phyloP scores from a whole-genome alignment of 1,140 invertebrate species.

The Mycetomoellerius zeteki region DNA sequence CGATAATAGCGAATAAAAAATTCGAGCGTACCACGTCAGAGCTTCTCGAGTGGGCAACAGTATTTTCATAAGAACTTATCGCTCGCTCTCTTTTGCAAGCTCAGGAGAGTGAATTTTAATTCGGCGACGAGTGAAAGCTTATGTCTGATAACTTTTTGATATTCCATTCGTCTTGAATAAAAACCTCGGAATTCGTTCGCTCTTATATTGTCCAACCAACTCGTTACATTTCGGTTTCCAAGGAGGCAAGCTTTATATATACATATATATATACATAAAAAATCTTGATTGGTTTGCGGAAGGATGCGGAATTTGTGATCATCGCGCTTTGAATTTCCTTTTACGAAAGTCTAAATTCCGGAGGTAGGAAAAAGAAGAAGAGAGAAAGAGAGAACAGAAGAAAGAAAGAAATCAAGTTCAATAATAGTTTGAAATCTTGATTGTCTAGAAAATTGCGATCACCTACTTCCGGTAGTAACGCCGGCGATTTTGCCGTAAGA shows the following conservation, averaged over 20 bases:
- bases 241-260: not conserved
- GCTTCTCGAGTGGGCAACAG: not conserved
- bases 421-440: constrained; percentile 70
- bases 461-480: constrained; percentile 60
- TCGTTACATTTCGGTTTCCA: constrained; percentile 27
- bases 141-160: constrained; percentile 34
- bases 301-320: constrained; percentile 26
- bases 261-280: not conserved
- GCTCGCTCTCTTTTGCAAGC: not conserved
- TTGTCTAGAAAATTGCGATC: constrained; percentile 67
- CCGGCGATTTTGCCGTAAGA: constrained; percentile 65
- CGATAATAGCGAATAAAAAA: constrained; percentile 33
- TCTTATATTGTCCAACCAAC: not conserved
- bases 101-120: constrained; percentile 28
- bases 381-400: not conserved
- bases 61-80: constrained; percentile 54
- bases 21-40: constrained; percentile 31
- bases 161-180: constrained; percentile 32
- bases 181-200: constrained; percentile 25
- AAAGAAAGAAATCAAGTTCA: constrained; percentile 27
- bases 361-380: not conserved
- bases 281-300: constrained; percentile 29
- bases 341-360: constrained; percentile 27
- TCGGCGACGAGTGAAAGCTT: constrained; percentile 3
- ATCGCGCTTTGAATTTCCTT: constrained; percentile 67